Evolutionary conservation across 1,140 invertebrate genomes (phyloP).

Genomic region (Trachymyrmex cornetzi): DNA sequence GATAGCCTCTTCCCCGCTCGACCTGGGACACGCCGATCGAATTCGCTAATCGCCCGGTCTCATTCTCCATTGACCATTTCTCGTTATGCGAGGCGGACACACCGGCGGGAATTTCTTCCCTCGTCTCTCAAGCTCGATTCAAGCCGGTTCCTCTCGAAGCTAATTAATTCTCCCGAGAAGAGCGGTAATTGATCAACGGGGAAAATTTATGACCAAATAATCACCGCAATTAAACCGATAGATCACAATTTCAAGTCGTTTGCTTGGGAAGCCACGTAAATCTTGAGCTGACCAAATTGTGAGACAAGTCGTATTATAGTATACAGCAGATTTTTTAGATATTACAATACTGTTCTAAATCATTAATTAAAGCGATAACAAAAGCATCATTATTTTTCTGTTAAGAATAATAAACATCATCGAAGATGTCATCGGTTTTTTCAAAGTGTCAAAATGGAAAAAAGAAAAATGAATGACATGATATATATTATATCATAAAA

Average conservation of each 20-base stretch:
- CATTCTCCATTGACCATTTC: constrained; percentile 61
- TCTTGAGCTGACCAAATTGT: background rate
- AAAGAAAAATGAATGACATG: background rate
- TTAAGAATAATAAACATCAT: background rate
- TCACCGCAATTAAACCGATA: constrained; percentile 46
- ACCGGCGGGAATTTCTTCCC: constrained; percentile 3
- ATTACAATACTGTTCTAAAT: too few relatives aligned
- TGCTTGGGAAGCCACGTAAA: background rate
- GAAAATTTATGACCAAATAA: constrained; percentile 53
- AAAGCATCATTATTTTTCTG: background rate
- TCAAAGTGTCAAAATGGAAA: background rate
- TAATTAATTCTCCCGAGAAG: constrained; percentile 48
- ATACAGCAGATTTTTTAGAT: background rate
- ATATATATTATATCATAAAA: background rate
- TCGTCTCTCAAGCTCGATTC: background rate
- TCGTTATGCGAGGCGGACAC: constrained; percentile 35
- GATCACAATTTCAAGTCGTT: constrained; percentile 31
- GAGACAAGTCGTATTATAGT: background rate
- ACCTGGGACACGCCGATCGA: constrained; percentile 69
- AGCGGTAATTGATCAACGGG: constrained; percentile 42
- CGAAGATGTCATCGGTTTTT: background rate
- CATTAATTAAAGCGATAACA: background rate
- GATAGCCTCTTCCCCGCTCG: constrained; percentile 72
- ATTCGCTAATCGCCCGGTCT: constrained; percentile 64
- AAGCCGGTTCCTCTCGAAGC: background rate